phyloP scores from a whole-genome alignment of 2,797 vertebrate genomes.

The Sebastes minor region DNA sequence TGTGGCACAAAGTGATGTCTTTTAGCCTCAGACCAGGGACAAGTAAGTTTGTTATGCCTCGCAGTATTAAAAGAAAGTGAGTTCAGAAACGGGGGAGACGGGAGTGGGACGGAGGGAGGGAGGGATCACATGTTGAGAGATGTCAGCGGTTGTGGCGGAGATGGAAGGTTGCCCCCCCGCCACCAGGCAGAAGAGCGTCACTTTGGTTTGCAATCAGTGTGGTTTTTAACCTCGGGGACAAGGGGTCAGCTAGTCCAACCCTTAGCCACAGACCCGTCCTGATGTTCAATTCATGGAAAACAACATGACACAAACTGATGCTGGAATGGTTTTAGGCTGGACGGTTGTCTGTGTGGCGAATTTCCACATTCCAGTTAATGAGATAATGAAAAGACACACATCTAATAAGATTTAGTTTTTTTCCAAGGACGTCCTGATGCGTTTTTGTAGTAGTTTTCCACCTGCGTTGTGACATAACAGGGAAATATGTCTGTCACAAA shows the following conservation, averaged over 20 bases:
- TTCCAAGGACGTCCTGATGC: not conserved
- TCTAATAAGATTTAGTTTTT: not conserved
- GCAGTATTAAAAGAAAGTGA: conserved; percentile 39
- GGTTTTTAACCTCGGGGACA: conserved; percentile 72
- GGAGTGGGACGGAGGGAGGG: conserved; percentile 40
- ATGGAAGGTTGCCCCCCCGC: conserved; percentile 62
- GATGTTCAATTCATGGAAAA: conserved; percentile 74
- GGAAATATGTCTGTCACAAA: not conserved
- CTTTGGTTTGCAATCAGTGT: conserved; percentile 74
- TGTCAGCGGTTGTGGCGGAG: conserved; percentile 76
- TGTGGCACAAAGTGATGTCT: conserved; percentile 75
- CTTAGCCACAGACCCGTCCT: conserved; percentile 50
- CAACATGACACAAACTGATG: conserved; percentile 52
- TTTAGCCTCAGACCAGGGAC: conserved; percentile 69
- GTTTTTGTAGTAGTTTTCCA: not conserved
- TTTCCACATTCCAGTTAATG: conserved; percentile 46
- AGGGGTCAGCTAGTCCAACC: conserved; percentile 57
- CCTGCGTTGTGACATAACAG: not conserved
- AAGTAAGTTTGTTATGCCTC: conserved; percentile 69
- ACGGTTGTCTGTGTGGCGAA: conserved; percentile 11
- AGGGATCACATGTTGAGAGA: conserved; percentile 74
- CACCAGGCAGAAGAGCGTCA: conserved; percentile 76
- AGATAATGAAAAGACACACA: conserved; percentile 9
- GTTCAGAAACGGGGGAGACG: conserved; percentile 47
- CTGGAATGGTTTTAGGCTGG: conserved; percentile 36